Evolutionary conservation across 1,140 invertebrate species (phyloP).

Genomic region (Wasmannia auropunctata): DNA sequence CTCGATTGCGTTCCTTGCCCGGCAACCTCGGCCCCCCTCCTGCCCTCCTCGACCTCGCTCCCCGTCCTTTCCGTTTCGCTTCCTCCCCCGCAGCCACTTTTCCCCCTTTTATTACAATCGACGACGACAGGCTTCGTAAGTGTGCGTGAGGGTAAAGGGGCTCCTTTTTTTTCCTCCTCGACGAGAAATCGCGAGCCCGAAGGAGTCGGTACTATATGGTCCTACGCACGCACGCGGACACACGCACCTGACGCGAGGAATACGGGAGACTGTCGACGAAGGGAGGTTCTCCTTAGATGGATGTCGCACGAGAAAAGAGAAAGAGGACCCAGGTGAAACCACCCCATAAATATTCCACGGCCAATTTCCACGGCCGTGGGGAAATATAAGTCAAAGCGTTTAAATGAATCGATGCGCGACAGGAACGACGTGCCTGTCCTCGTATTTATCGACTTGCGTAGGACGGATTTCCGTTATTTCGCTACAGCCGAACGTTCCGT

Average conservation of each 20-base stretch:
- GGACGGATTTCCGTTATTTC: conserved; percentile 46
- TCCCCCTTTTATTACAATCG: conserved; percentile 68
- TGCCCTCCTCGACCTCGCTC: conserved; percentile 47
- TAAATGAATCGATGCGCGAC: conserved; percentile 44
- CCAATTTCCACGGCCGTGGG: conserved; percentile 67
- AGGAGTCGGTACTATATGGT: conserved; percentile 1
- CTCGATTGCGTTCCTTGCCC: conserved; percentile 83
- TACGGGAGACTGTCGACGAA: background rate
- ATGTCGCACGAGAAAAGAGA: background rate
- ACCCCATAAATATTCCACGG: conserved; percentile 75
- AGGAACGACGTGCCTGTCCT: conserved; percentile 9
- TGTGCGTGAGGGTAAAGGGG: conserved; percentile 35
- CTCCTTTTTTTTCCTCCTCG: conserved; percentile 65
- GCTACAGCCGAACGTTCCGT: background rate
- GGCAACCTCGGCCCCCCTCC: conserved; percentile 78
- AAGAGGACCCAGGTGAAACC: conserved; percentile 45
- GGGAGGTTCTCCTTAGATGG: background rate
- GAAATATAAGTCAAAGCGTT: conserved; percentile 59
- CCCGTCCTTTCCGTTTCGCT: conserved; percentile 59
- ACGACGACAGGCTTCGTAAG: conserved; percentile 50
- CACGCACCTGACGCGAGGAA: background rate
- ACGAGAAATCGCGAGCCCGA: conserved; percentile 36
- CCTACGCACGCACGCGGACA: conserved; percentile 42
- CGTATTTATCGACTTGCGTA: conserved; percentile 10
- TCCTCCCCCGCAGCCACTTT: conserved; percentile 72